phyloP scores from a whole-genome alignment of 2,113 vertebrate species.

The Deroptyus accipitrinus region DNA sequence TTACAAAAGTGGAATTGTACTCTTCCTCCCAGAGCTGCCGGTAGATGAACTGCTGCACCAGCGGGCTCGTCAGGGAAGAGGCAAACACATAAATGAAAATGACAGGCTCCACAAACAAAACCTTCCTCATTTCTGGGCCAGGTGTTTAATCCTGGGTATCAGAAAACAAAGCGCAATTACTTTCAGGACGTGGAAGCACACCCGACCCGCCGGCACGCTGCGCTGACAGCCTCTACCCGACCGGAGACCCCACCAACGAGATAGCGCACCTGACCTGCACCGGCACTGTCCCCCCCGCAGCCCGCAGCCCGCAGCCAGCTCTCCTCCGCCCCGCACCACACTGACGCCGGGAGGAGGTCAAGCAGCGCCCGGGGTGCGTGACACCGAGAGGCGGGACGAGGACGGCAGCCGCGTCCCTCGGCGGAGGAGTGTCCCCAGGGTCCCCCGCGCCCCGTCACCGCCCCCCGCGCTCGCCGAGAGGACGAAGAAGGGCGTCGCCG shows the following conservation, averaged over 20 bases:
- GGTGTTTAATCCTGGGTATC: not conserved
- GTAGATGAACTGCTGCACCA: slow-evolving; percentile 89
- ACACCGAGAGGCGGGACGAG: not conserved
- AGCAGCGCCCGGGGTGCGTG: not conserved
- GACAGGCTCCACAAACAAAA: slow-evolving; percentile 85
- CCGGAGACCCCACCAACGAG: not conserved
- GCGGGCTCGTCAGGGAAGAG: slow-evolving; percentile 70
- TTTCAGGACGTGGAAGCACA: not conserved
- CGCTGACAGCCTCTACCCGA: not conserved
- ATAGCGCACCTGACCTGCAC: not conserved
- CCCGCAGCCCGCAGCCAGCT: not conserved
- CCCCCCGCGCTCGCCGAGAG: not conserved
- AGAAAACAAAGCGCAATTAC: not conserved
- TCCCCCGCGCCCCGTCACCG: not conserved
- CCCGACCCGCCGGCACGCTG: not conserved
- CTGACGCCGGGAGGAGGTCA: not conserved
- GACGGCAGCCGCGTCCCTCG: not conserved
- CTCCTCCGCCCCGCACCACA: not conserved
- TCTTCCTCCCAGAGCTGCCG: slow-evolving; percentile 83
- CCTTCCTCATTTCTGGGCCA: slow-evolving; percentile 72
- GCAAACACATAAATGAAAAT: slow-evolving; percentile 85
- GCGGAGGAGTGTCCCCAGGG: not conserved
- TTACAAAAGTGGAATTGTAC: slow-evolving; percentile 79
- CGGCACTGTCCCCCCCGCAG: not conserved
- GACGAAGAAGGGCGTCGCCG: not conserved